Percentiles rank a stretch among this genome's conserved stretches.
phyloP scores from a whole-genome alignment of 2,888 invertebrate genomes.

The Hyles lineata region DNA sequence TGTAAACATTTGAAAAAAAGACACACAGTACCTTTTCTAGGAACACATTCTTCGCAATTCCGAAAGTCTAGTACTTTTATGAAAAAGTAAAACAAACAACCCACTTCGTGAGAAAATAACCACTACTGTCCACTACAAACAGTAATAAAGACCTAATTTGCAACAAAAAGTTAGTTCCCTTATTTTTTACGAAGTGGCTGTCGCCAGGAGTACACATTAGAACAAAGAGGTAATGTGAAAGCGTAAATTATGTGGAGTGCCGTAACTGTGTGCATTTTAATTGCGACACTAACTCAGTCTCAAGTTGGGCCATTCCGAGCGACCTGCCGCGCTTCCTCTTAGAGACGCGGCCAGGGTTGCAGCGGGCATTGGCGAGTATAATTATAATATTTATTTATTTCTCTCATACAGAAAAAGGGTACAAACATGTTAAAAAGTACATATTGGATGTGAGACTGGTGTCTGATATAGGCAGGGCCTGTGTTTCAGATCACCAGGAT shows the following conservation, averaged over 20 bases:
- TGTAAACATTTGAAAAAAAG: no score
- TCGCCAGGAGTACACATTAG: slow-evolving; percentile 38
- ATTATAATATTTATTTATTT: no score
- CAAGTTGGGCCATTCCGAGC: slow-evolving; percentile 49
- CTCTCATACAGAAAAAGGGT: no score
- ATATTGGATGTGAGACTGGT: no score
- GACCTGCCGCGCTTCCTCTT: slow-evolving; percentile 23
- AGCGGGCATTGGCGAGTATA: background rate
- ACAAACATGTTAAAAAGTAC: no score
- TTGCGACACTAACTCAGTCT: slow-evolving; percentile 48
- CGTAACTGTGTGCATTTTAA: slow-evolving; percentile 55
- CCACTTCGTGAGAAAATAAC: background rate
- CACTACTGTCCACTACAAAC: background rate
- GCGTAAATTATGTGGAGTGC: slow-evolving; percentile 48
- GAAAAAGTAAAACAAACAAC: background rate
- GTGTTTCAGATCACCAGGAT: no score
- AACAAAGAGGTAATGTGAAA: slow-evolving; percentile 52
- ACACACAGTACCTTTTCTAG: no score
- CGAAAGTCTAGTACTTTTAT: no score
- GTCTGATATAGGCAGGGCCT: no score
- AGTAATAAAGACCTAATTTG: slow-evolving; percentile 13
- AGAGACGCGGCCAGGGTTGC: background rate
- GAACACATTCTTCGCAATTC: no score
- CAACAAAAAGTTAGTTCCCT: slow-evolving; percentile 13
- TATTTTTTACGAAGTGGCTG: slow-evolving; percentile 14